Conservation (phyloP, 2,888 invertebrate genomes). For the Leucophenga maculata region DNA sequence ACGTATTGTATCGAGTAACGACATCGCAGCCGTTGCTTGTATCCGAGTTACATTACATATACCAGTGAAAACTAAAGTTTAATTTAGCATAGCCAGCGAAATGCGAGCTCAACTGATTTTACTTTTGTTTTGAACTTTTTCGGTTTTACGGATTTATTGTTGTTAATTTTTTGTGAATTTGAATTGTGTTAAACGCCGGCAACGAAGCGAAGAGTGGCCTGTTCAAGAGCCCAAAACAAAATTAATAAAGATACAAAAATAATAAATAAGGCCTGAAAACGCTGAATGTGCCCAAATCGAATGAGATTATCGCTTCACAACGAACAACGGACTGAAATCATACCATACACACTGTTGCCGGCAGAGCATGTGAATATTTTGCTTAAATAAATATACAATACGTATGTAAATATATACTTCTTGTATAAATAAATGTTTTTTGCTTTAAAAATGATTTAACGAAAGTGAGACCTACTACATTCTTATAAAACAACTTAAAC, state of each 20-base stretch:
- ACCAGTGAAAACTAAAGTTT: neutral
- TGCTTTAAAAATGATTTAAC: neutral
- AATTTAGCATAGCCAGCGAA: neutral
- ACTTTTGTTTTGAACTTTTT: neutral
- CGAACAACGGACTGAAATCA: no score
- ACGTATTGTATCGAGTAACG: neutral
- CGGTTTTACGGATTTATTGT: neutral
- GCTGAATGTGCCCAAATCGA: neutral
- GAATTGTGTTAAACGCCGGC: no score
- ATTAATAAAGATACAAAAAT: neutral
- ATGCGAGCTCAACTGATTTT: neutral
- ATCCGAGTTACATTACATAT: neutral
- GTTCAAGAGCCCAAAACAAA: no score
- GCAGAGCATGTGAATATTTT: slow-evolving; percentile 11
- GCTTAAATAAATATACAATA: neutral
- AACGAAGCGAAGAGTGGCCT: no score
- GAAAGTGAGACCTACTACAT: neutral
- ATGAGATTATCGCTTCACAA: neutral
- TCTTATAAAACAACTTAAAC: slow-evolving; percentile 2
- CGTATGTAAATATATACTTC: neutral
- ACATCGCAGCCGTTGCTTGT: neutral
- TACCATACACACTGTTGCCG: slow-evolving; percentile 2
- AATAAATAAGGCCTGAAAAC: neutral
- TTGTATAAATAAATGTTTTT: neutral
- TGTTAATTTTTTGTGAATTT: neutral